Evolutionary conservation across 2,888 invertebrate genomes (phyloP), one percentile per base, ranked within the genome.

Genomic region (Cabera pusaria): DNA sequence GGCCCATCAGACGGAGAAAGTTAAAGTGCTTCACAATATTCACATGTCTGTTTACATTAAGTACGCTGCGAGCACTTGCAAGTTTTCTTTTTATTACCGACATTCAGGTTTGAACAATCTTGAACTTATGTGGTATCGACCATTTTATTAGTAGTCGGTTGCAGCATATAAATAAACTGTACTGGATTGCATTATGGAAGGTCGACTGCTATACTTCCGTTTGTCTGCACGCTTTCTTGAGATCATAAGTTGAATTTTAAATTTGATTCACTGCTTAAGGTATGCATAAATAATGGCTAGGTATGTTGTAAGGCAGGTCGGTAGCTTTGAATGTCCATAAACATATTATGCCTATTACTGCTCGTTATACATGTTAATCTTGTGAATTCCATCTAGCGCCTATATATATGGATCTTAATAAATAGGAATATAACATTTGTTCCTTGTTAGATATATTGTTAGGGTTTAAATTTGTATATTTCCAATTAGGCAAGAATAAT

Each of bases 1-100:
- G 73, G 74, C 72, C 75, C 77, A 79, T 82, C 81, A 69, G 49
- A 48, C 16, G 71, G 84, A 81, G 86, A 87, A 86, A 87, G 86
- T 82, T 73, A 56, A 65, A 74, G 72, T 77, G 72, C 72, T 62
- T 73, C 65, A 66, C 68, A 73, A 73, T 78, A 73, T 76, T 73
- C 71, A 80, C 69, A 70, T 69, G 71, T 68, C 70, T 74, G 65
- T 78, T 78, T 76, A 75, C 72, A 77, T 70, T 70, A 66, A 66
- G 64, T 59, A 62, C 67, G 58, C 58, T 66, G 58, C 58, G 59
- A 56, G 49, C 52, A 57, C 62, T 60, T 57, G 57, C 59, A 48
- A 54, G 59, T 68, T 67, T 69, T 64, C 58, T 60, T 66, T 65
- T 59, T 56, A 55, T 61, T 48, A 44, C 48, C 56, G 57, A 49